Percentiles rank a stretch among this genome's conserved stretches.
phyloP scores from a whole-genome alignment of 1,140 invertebrate species.

The Whitmania pigra region DNA sequence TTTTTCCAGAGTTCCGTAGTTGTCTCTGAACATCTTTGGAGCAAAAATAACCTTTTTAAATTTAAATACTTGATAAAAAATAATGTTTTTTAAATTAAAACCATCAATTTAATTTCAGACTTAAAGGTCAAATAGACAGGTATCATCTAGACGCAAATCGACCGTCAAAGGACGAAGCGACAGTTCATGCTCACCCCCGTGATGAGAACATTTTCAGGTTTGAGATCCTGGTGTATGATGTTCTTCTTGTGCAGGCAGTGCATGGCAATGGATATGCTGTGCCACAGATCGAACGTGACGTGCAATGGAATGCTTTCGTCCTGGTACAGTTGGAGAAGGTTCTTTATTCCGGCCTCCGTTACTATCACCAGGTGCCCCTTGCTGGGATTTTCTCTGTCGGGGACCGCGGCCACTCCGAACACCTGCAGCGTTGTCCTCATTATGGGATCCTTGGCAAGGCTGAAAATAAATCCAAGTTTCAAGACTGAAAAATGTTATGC shows the following conservation, averaged over 20 bases:
- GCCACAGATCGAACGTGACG: conserved; percentile 23
- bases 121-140: not conserved
- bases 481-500: not conserved
- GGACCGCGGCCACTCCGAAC: conserved; percentile 23
- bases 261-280: conserved; percentile 17
- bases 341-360: conserved; percentile 24
- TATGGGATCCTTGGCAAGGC: conserved; percentile 23
- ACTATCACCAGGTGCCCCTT: conserved; percentile 24
- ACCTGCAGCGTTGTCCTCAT: conserved; percentile 22
- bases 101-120: too few relatives aligned
- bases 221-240: conserved; percentile 36
- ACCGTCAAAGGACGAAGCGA: not conserved
- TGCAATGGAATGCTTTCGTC: conserved; percentile 19
- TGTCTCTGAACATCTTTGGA: not conserved
- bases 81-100: not conserved
- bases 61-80: not conserved
- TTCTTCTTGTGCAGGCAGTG: conserved; percentile 32
- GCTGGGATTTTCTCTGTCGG: conserved; percentile 14
- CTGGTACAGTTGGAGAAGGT: conserved; percentile 24
- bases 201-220: conserved; percentile 35
- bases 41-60: too few relatives aligned
- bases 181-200: conserved; percentile 18
- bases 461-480: conserved; percentile 3
- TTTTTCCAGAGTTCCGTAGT: not conserved
- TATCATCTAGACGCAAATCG: not conserved